phyloP scores from a whole-genome alignment of 2,113 vertebrate genomes.

The Mesocricetus auratus region DNA sequence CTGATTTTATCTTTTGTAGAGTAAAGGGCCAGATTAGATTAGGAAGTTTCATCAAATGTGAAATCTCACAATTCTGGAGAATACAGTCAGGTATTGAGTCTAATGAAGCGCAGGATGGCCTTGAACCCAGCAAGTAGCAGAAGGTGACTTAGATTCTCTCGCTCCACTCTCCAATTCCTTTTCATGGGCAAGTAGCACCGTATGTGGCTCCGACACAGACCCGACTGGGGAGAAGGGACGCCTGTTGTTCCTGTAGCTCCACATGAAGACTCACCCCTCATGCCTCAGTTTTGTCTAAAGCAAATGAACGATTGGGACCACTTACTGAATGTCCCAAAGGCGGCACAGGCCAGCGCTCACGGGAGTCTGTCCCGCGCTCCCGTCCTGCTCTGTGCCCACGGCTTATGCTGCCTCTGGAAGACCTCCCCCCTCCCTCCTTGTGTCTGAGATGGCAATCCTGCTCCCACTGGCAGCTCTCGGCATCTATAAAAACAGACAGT shows the following conservation, averaged over 20 bases:
- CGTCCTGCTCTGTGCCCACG: not conserved
- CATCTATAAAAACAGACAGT: not conserved
- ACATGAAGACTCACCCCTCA: not conserved
- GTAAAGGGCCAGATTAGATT: not conserved
- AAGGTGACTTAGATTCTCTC: not conserved
- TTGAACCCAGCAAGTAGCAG: not conserved
- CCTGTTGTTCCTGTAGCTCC: not conserved
- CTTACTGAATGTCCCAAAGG: accelerated
- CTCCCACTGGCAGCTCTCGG: not conserved
- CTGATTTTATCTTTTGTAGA: not conserved
- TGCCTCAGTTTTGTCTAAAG: not conserved
- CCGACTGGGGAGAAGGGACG: not conserved
- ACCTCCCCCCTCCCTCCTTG: not conserved
- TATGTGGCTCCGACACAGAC: not conserved
- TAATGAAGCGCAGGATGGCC: not conserved
- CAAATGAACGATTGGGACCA: not conserved
- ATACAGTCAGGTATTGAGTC: not conserved
- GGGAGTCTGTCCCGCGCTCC: not conserved
- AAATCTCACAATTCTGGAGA: not conserved
- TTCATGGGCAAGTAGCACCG: not conserved
- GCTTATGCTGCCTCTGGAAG: not conserved
- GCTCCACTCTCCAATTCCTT: not conserved
- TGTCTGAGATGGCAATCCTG: not conserved
- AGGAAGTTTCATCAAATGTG: not conserved
- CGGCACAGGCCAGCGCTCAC: not conserved